Evolutionary conservation across 2,797 vertebrate species (phyloP).

Genomic region (Alouatta caraya): DNA sequence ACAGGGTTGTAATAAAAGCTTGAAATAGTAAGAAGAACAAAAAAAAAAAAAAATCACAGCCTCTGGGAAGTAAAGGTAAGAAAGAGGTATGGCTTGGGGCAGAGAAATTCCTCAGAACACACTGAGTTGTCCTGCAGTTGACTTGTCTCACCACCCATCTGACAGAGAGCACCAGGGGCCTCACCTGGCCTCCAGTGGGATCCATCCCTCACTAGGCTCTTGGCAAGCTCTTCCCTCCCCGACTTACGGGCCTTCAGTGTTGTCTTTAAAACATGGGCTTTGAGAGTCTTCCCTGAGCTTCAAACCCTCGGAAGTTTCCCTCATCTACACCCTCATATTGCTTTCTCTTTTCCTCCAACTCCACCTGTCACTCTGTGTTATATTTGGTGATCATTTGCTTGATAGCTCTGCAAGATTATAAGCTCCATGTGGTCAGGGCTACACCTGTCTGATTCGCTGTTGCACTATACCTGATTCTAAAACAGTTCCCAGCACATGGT

Average conservation of each 20-base stretch:
- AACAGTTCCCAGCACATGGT: neutral
- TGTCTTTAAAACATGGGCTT: neutral
- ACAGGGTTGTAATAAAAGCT: neutral
- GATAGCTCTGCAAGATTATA: neutral
- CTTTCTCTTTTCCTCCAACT: neutral
- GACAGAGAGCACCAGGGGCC: neutral
- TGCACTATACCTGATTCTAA: neutral
- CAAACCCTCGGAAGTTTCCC: neutral
- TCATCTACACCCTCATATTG: neutral
- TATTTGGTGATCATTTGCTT: neutral
- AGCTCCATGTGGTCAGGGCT: neutral
- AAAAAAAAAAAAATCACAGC: neutral
- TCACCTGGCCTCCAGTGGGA: neutral
- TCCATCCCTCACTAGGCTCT: neutral
- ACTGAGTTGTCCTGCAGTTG: neutral
- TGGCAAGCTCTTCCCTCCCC: neutral
- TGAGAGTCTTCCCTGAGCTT: neutral
- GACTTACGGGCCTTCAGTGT: neutral
- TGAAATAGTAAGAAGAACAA: neutral
- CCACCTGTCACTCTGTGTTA: neutral
- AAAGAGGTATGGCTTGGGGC: neutral
- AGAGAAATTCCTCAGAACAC: neutral
- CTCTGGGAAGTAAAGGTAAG: neutral
- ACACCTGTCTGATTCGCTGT: neutral
- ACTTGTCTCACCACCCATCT: neutral